Evolutionary conservation across 2,797 vertebrate genomes (phyloP), one percentile per base, ranked within the genome.

Genomic region (Erithacus rubecula): DNA sequence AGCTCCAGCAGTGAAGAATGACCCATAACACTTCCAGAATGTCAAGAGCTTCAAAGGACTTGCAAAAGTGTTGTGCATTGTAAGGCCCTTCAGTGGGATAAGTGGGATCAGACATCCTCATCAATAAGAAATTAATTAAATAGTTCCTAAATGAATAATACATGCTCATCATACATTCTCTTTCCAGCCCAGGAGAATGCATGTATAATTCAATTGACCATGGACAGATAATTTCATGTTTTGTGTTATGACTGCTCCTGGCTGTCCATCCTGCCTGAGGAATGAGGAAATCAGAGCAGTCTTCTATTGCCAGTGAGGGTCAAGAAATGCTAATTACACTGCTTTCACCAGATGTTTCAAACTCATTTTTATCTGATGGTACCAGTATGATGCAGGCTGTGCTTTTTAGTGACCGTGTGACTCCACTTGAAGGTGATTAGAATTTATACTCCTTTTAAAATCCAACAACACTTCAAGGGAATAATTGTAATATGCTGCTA

Each of bases 41-140:
- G 67, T 63, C 52, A 49, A 70, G 83, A 82, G 43, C 80, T 93
- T 94, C 69, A 78, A 53, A 91, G 53, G 39, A 60, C 82, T 90
- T 81, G 56, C 85, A 16, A 44, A 65, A 87, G 36, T 78, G 55
- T 69, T 86, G 65, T 67, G 52, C 63, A 46, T 74, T 90, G 77
- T 87, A 82, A 92, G 77, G 63, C 58, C 16, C 41, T 94, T 90
- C 74, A 84, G 49, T 88, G 83, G 49, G 26, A 78, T 93, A 89
- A 91, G 91, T 77, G 84, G 80, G 72, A 86, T 95, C 79, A 96
- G 74, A 86, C 63, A 47, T 64, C 69, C 70, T 94, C 74, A 90
- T 96, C 83, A 91, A 82, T 96, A 96, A 94, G 49, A 87, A 94
- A 95, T 94, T 82, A 96, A 86, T 94, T 89, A 93, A 93, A 93